Percentiles rank a stretch among this genome's conserved stretches.
These are phyloP conservation scores for Drosophila kanapiae DNA, from an alignment of 1,140 invertebrate genomes.

Conservation along the genomic window DNA sequence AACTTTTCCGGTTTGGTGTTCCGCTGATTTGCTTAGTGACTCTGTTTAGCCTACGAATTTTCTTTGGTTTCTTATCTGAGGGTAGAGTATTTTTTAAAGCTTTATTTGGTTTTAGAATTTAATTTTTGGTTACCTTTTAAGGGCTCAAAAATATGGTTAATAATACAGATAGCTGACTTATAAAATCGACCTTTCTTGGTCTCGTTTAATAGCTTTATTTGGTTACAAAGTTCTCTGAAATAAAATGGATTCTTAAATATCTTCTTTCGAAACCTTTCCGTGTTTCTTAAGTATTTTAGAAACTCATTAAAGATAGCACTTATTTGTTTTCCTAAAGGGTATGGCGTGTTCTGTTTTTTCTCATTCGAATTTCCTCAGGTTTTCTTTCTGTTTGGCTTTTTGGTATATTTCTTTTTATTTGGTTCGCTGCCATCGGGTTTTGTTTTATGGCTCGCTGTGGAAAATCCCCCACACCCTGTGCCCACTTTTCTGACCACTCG, in stretches of 20 bases:
- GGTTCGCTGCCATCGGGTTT: conserved; percentile 41
- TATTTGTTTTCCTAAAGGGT: conserved; percentile 2
- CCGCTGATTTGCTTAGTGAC: conserved; percentile 23
- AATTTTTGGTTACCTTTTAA: background rate
- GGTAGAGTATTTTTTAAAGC: background rate
- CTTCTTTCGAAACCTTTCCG: background rate
- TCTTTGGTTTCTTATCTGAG: background rate
- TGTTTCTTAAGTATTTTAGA: too few relatives aligned
- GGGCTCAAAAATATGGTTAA: background rate
- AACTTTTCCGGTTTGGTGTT: conserved; percentile 30
- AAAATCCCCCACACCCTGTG: conserved; percentile 44
- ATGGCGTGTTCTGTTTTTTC: conserved; percentile 13
- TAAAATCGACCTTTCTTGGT: background rate
- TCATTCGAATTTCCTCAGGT: conserved; percentile 18
- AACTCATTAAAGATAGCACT: background rate
- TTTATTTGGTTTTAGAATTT: background rate
- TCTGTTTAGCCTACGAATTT: background rate
- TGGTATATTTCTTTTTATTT: conserved; percentile 17
- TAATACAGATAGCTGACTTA: background rate
- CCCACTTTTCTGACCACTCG: conserved; percentile 44
- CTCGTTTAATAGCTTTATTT: background rate
- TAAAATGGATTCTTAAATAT: background rate
- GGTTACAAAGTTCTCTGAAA: background rate
- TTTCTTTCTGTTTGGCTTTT: conserved; percentile 12
- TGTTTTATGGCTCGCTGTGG: conserved; percentile 64